Evolutionary conservation across 2,888 invertebrate species (phyloP), one percentile per base, ranked within the genome.

Genomic region (Panorpa germanica): DNA sequence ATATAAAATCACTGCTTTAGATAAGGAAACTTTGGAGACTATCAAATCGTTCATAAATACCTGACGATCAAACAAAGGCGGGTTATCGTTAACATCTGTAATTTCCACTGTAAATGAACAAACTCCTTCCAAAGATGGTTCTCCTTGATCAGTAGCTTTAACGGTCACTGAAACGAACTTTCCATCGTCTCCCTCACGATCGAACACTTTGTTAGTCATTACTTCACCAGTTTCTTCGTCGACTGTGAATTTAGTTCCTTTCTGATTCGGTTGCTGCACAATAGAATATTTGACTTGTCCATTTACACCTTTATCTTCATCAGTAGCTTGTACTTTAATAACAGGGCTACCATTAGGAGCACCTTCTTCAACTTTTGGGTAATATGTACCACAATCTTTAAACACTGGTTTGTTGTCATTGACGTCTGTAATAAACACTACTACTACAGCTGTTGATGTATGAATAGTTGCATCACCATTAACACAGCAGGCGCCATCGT

Each of bases 101-200:
- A 96, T 90, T 61, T 91, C 91, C 26, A 93, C 93, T 10, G 90
- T 91, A 52, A 98, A 96, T 5, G 95, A 95, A 55, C 98, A 98
- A 40, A 95, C 93, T 15, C 95, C 93, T 55, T 95, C 95, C 40
- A 98, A 55, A 1, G 90, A 88, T 2, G 95, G 93, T 51, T 88
- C 88, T n/a, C 95, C 98, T 50, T 93, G 85, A 66, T 98, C 98
- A 1, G 91, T 91, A 4, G 95, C 98, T 57, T 95, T 93, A 0
- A 95, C 86, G 0, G 93, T 95, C 4, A 91, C 88, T 1, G 88
- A 88, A 5, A 91, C 91, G 53, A 90, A 90, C 57, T 90, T 88
- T 6, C 90, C 90, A 50, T 90, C 90, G 43, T 95, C 93, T 1
- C 90, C 90, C 58, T 95, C 95, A 36, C 93, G 71, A 58, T 95